These are phyloP conservation scores for Orthonevra nobilis DNA, from an alignment of 2,888 invertebrate genomes.

Conservation along the genomic window DNA sequence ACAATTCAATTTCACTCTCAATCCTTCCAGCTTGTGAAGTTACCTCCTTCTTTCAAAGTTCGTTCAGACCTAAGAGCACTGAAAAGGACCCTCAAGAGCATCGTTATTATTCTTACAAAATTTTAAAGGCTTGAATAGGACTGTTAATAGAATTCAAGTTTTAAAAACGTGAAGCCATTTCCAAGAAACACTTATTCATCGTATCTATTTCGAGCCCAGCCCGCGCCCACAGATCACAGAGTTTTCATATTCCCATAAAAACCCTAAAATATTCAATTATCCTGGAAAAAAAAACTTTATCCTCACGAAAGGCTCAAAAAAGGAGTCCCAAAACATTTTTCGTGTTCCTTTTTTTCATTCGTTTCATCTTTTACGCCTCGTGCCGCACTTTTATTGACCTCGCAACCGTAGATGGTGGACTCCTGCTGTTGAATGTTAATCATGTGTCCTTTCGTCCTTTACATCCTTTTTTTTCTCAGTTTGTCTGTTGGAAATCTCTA, in stretches of 20 bases:
- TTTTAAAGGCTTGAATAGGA: too few species aligned
- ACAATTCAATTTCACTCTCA: too few species aligned
- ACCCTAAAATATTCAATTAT: slow-evolving; percentile 56
- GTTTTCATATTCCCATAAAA: slow-evolving; percentile 40
- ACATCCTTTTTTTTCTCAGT: too few species aligned
- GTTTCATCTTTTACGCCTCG: neutral
- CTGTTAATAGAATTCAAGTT: too few species aligned
- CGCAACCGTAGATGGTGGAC: slow-evolving; percentile 17
- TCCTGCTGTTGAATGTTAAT: slow-evolving; percentile 44
- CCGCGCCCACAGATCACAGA: neutral
- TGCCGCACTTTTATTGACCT: slow-evolving; percentile 20
- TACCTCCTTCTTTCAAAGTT: too few species aligned
- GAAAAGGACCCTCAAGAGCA: too few species aligned
- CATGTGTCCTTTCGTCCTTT: slow-evolving; percentile 1
- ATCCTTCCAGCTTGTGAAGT: too few species aligned
- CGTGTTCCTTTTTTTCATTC: neutral
- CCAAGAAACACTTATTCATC: neutral
- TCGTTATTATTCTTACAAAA: too few species aligned
- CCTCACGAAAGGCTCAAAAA: slow-evolving; percentile 18
- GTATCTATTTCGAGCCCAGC: too few species aligned
- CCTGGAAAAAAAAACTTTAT: slow-evolving; percentile 46
- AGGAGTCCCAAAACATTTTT: neutral
- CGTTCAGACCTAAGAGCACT: too few species aligned
- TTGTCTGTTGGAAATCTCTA: neutral
- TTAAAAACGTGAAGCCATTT: too few species aligned